Evolutionary conservation across 2,888 invertebrate species (phyloP).

Genomic region (Tiphia femorata): DNA sequence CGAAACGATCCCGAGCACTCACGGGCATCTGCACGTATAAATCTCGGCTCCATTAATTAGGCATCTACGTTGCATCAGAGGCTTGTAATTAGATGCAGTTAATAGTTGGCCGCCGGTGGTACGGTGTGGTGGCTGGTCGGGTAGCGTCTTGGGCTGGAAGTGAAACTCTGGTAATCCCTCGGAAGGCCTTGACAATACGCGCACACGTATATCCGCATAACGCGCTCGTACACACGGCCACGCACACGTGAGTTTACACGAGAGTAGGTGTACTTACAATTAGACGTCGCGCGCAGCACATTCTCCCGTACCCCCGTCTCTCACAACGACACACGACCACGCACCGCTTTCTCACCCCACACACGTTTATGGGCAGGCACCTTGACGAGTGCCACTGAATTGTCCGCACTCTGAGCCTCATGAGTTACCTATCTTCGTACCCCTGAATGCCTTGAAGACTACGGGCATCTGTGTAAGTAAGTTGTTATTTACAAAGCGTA

Average conservation of each 20-base stretch:
- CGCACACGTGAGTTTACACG: too few species aligned
- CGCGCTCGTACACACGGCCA: constrained; percentile 1
- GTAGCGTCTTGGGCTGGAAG: constrained; percentile 56
- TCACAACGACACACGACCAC: background rate
- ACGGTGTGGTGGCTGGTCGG: too few species aligned
- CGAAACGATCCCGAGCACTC: constrained; percentile 59
- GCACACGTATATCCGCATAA: constrained; percentile 25
- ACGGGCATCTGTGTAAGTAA: constrained; percentile 52
- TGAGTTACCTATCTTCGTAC: constrained; percentile 49
- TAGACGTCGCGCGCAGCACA: background rate
- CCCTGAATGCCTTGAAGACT: constrained; percentile 58
- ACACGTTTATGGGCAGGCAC: background rate
- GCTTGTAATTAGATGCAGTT: constrained; percentile 68
- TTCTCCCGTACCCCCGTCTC: background rate
- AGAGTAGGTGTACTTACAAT: too few species aligned
- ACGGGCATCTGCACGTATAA: constrained; percentile 64
- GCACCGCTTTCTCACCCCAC: too few species aligned
- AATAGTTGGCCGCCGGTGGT: constrained; percentile 60
- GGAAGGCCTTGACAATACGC: constrained; percentile 48
- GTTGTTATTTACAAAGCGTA: constrained; percentile 51
- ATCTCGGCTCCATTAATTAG: constrained; percentile 66
- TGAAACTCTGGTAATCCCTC: constrained; percentile 58
- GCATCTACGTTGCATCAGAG: constrained; percentile 62
- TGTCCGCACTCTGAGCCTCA: constrained; percentile 37
- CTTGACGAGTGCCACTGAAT: too few species aligned